Percentiles rank a stretch among this genome's conserved stretches.
phyloP scores from a whole-genome alignment of 2,888 invertebrate genomes.

The Eupithecia abbreviata region DNA sequence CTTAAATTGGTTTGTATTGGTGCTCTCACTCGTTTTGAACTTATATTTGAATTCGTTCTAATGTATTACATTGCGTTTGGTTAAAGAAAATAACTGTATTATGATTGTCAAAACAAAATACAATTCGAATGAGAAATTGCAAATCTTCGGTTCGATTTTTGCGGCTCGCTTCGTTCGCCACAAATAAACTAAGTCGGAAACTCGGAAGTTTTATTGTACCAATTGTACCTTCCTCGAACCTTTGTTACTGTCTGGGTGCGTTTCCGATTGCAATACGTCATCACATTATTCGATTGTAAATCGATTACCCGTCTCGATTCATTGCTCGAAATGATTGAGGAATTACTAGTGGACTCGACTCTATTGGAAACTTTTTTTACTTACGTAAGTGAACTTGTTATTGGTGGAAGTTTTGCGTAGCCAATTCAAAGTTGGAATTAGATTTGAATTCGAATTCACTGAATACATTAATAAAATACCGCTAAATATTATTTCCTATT shows the following conservation, averaged over 20 bases:
- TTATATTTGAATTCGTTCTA: too few relatives aligned
- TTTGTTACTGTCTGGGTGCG: conserved; percentile 38
- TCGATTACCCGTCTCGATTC: conserved; percentile 20
- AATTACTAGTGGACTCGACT: conserved; percentile 4
- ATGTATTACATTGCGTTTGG: too few relatives aligned
- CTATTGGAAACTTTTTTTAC: neutral
- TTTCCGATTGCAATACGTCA: conserved; percentile 38
- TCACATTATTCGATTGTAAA: conserved; percentile 26
- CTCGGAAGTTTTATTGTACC: conserved; percentile 16
- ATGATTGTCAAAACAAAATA: too few relatives aligned
- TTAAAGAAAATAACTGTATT: too few relatives aligned
- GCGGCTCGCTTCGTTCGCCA: neutral
- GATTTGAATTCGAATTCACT: neutral
- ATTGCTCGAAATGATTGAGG: conserved; percentile 22
- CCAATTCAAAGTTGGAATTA: neutral
- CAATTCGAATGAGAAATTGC: too few relatives aligned
- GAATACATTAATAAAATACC: conserved; percentile 1
- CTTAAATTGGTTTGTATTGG: too few relatives aligned
- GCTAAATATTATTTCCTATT: neutral
- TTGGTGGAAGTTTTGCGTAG: neutral
- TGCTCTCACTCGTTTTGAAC: too few relatives aligned
- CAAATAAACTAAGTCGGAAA: neutral
- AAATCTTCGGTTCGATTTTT: too few relatives aligned
- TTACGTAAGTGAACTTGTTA: conserved; percentile 8
- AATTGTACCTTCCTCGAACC: neutral